Percentiles rank a stretch among this genome's conserved stretches.
These are phyloP conservation scores for Drosophila fulvimacula DNA, from an alignment of 2,888 invertebrate genomes.

Conservation along the genomic window DNA sequence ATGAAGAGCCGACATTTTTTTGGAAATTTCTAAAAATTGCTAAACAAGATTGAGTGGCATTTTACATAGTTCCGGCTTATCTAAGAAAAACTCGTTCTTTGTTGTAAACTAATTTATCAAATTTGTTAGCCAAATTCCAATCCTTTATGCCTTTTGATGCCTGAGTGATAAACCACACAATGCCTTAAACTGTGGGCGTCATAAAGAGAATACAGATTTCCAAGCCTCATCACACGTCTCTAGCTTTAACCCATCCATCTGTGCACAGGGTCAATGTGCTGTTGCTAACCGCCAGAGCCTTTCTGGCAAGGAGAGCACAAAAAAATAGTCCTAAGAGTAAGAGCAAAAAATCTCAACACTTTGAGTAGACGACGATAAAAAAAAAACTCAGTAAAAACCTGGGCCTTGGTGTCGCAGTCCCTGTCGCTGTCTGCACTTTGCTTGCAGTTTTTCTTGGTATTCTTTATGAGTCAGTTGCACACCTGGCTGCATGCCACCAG, in stretches of 20 bases:
- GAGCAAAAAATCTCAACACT: constrained; percentile 52
- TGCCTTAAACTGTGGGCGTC: neutral
- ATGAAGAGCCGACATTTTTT: no score
- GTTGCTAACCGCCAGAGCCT: neutral
- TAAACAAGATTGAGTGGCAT: neutral
- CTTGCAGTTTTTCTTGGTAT: constrained; percentile 22
- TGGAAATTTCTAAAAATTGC: no score
- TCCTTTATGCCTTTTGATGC: no score
- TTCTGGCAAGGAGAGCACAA: constrained; percentile 1
- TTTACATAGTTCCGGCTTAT: no score
- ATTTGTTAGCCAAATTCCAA: neutral
- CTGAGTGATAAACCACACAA: no score
- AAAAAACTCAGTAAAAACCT: constrained; percentile 24
- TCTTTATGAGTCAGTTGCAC: constrained; percentile 21
- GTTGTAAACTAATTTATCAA: neutral
- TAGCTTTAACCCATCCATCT: neutral
- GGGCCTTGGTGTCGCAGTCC: constrained; percentile 6
- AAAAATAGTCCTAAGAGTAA: constrained; percentile 20
- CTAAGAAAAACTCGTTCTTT: no score
- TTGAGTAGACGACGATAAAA: constrained; percentile 26
- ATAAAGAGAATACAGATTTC: neutral
- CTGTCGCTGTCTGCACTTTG: constrained; percentile 7
- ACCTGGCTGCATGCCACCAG: constrained; percentile 35
- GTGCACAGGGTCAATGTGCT: constrained; percentile 18
- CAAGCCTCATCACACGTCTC: neutral